Evolutionary conservation across 30 jellyfish, hydroid and myxozoan genomes (phyloP).

Genomic region (Phacellophora camtschatica): DNA sequence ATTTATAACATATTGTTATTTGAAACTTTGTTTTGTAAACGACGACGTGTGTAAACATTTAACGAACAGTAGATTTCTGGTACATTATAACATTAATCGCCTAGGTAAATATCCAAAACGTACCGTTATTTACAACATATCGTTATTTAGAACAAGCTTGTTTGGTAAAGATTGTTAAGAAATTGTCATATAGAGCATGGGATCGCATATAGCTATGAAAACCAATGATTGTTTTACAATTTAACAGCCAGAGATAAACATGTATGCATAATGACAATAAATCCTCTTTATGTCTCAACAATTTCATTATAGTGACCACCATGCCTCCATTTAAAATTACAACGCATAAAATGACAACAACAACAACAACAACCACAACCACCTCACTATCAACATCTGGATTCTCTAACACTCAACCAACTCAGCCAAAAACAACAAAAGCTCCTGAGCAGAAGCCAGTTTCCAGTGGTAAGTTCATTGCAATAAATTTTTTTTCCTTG

Average conservation of each 20-base stretch:
- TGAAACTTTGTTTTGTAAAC: too few species aligned
- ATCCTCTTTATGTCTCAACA: too few species aligned
- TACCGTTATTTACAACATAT: too few species aligned
- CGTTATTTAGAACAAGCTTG: too few species aligned
- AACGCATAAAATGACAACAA: neutral
- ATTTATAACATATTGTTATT: too few species aligned
- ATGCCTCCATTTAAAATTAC: neutral
- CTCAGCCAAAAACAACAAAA: neutral
- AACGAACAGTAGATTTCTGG: constrained; percentile 16
- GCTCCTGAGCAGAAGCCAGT: neutral
- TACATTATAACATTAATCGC: constrained; percentile 18
- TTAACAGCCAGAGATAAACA: too few species aligned
- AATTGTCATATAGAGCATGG: too few species aligned
- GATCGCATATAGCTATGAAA: too few species aligned
- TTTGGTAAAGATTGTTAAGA: too few species aligned
- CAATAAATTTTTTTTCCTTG: neutral
- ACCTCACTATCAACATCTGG: neutral
- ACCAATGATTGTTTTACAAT: too few species aligned
- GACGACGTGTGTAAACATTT: too few species aligned
- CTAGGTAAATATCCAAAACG: neutral
- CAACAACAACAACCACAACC: neutral
- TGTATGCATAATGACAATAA: too few species aligned
- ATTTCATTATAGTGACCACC: neutral
- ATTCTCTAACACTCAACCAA: neutral
- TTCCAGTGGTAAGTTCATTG: neutral